Evolutionary conservation across 2,113 vertebrate genomes (phyloP).

Genomic region (Phaethon lepturus): DNA sequence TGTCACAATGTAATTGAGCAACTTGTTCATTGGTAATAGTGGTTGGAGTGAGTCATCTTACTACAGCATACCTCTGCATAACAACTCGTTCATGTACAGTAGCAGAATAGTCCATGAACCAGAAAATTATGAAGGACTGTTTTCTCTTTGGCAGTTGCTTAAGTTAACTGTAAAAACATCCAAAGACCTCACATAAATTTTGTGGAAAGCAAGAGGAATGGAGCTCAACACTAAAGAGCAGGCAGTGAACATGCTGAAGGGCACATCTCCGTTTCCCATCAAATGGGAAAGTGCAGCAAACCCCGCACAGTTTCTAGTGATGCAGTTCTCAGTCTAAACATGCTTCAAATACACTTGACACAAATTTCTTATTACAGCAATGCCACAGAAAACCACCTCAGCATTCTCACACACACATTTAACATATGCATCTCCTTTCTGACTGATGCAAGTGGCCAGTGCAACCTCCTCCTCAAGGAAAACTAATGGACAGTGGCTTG

Average conservation of each 20-base stretch:
- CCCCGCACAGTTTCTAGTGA: not conserved
- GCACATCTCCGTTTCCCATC: not conserved
- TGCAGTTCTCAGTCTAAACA: not conserved
- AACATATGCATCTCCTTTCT: not conserved
- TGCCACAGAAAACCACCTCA: not conserved
- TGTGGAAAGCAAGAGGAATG: not conserved
- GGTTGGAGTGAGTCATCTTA: not conserved
- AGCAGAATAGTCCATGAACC: not conserved
- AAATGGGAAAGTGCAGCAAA: not conserved
- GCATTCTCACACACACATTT: fast-evolving
- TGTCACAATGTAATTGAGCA: not conserved
- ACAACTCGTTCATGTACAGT: not conserved
- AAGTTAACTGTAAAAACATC: not conserved
- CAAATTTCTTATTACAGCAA: not conserved
- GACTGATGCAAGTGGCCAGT: not conserved
- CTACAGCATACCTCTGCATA: not conserved
- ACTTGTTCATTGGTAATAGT: not conserved
- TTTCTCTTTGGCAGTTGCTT: not conserved
- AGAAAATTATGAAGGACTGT: not conserved
- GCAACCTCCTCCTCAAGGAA: not conserved
- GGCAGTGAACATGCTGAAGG: not conserved
- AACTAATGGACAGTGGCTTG: not conserved
- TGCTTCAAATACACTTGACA: not conserved
- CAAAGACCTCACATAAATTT: not conserved
- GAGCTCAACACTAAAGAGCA: not conserved